Base-by-base conservation (phyloP, 2,888 invertebrate species). In the Augiades crinisus region DNA sequence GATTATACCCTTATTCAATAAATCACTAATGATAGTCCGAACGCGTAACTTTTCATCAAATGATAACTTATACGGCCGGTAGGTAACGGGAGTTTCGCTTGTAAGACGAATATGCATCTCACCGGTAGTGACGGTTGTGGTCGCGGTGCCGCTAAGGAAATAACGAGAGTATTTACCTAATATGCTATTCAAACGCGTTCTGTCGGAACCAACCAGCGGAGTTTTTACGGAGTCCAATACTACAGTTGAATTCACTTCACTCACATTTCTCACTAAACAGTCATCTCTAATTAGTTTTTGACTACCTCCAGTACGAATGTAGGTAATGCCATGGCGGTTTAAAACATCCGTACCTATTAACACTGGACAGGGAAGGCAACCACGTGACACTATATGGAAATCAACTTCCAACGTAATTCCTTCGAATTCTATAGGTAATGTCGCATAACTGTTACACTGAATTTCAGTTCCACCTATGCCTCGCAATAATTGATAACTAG, bases 31-130 rank as follows among this genome's bases (percentile, higher is more conserved):
- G 3, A 64, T 64, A 1, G 52, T 46, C 0, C 62, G 52, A 7
- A 64, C 62, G 10, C 52, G 55, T 1, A 57, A 2, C 22, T 61
- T 65, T 41, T 63, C 64, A 4, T 31, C 36, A 14, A 47, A 40
- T 0, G 64, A 63, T 2, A 65, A 36, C 10, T 51, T 59, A 30
- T 64, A 65, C 0, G 67, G 65, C 1, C 58, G 55, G 37, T 65
- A 64, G 2, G 21, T 17, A 0, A 68, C 53, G 2, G 65, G 63
- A 1, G 24, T 24, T 2, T 14, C 10, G 14, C 10, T 50, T 3
- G 41, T 41, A 5, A 54, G 46, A 12, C 12, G 53, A 34, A 58
- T 54, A 10, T 40, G 14, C 55, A 57, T 53, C 24, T 30, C 24
- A 6, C 49, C 53, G 2, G 53, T 45, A 4, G 22, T 47, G 2